Conservation (phyloP, 2,888 invertebrate genomes). For the Andricus quercusramuli region DNA sequence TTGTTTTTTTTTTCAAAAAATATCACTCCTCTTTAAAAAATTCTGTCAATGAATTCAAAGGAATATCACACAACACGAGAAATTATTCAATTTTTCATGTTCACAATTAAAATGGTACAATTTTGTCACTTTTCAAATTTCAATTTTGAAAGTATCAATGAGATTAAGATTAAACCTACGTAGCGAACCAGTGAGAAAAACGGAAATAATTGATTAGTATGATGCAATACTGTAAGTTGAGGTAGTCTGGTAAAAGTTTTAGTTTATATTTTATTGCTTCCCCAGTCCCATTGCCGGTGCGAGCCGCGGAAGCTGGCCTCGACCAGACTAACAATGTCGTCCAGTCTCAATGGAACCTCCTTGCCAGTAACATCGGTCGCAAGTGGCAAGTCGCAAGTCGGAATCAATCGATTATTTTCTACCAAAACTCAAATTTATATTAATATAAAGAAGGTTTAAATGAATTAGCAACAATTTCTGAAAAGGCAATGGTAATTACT, state of each 20-base stretch:
- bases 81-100: no score
- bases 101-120: no score
- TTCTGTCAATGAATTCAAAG: no score
- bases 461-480: not conserved
- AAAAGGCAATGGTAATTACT: not conserved
- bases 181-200: no score
- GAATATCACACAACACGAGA: no score
- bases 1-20: no score
- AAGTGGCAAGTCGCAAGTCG: conserved; percentile 41
- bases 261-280: conserved; percentile 32
- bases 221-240: not conserved
- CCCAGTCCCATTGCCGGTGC: conserved; percentile 44
- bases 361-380: conserved; percentile 59
- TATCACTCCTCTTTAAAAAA: no score
- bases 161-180: no score
- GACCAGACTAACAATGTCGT: conserved; percentile 66
- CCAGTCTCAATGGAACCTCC: conserved; percentile 72
- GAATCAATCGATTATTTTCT: not conserved
- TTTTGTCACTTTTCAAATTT: no score
- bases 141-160: no score
- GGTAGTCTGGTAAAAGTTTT: conserved; percentile 1
- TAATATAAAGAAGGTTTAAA: not conserved
- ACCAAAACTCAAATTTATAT: not conserved
- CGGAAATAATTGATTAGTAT: not conserved
- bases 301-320: conserved; percentile 72